Evolutionary conservation across 1,140 invertebrate species (phyloP), one percentile per base, ranked within the genome.

Genomic region (Cotesia glomerata): DNA sequence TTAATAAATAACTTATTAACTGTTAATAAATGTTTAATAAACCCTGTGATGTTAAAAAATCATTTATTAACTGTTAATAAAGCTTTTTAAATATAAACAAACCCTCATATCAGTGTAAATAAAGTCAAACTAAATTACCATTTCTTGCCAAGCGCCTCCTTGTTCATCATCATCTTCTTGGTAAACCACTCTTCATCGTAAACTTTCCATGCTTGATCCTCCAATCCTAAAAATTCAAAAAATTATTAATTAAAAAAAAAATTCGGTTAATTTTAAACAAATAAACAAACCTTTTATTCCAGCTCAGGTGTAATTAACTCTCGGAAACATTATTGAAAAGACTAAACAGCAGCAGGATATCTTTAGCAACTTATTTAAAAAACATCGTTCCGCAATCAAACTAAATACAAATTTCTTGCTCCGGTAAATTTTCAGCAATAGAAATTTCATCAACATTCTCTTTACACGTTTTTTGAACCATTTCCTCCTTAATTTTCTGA

Each of bases 311-410:
- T 99, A 99, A 35, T 93, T 92, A 11, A 99, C 95, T 80, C 98
- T 97, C n/a, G 98, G 98, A 92, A 99, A 99, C 1, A 99, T 99
- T 98, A 80, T 95, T 97, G 13, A 99, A 87, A 49, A 99, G 88
- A 56, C 96, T 98, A 88, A 98, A 98, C 34, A 99, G 86, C 56
- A 99, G 88, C 3, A 98, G 97, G 79, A 99, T 99, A 88, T 99
- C 98, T 87, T 99, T 98, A 64, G 97, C 97, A 0, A 99, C 97
- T 69, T 99, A 89, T 87, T 99, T 99, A 2, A 98, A 98, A 35
- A 99, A 97, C 95, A 99, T 97, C 0, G 98, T 99, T 89, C 99
- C 98, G 86, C 98, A 99, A 14, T 99, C 97, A 5, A 96, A 98
- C 86, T 99, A 98, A 73, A 99, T 99, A 39, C 99, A 89, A 81